These are phyloP conservation scores for Eupristina koningsbergeri DNA, from an alignment of 1,140 invertebrate species.

Conservation along the genomic window DNA sequence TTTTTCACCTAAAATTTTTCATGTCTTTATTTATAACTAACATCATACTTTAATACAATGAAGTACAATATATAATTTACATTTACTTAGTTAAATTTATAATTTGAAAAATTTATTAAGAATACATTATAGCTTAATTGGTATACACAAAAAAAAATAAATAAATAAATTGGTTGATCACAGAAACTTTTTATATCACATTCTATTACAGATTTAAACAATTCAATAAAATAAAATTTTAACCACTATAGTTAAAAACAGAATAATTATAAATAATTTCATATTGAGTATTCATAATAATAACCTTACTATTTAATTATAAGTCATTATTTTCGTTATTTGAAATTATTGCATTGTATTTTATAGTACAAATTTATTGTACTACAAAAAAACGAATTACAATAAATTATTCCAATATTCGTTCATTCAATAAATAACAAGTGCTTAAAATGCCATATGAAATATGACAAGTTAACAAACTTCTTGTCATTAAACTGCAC, in stretches of 20 bases:
- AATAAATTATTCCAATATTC: neutral
- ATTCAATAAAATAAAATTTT: neutral
- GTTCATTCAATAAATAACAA: neutral
- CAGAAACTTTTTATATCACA: constrained; percentile 33
- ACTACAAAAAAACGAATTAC: neutral
- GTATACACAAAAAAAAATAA: constrained; percentile 8
- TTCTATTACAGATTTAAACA: constrained; percentile 16
- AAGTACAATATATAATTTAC: constrained; percentile 34
- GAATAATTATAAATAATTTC: neutral
- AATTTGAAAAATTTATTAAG: constrained; percentile 19
- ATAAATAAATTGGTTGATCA: too few relatives aligned
- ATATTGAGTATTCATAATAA: neutral
- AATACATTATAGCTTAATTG: constrained; percentile 16
- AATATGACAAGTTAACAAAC: neutral
- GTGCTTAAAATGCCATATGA: neutral
- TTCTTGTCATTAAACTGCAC: too few relatives aligned
- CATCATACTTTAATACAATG: constrained; percentile 31
- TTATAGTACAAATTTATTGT: neutral
- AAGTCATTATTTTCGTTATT: constrained; percentile 29
- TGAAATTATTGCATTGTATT: constrained; percentile 7
- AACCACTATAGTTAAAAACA: neutral
- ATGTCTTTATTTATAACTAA: constrained; percentile 40
- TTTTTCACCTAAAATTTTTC: constrained; percentile 43
- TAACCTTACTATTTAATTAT: neutral
- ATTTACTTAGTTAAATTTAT: constrained; percentile 28